phyloP scores from a whole-genome alignment of 2,888 invertebrate species.

The Prosopocoilus inquinatus region DNA sequence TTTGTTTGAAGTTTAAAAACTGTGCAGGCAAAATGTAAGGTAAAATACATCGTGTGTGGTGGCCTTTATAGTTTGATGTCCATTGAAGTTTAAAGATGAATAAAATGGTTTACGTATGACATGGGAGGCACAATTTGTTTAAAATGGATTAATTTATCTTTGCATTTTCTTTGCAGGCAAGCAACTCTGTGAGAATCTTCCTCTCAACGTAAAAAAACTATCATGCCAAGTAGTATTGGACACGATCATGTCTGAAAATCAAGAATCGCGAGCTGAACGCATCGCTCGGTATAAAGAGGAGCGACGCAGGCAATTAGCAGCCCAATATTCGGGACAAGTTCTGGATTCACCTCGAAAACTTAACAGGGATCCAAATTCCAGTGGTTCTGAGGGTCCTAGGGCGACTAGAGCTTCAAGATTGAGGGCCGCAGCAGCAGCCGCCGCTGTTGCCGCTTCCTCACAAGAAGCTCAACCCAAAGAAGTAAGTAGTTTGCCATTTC shows the following conservation, averaged over 20 bases:
- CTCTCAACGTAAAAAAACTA: conserved; percentile 12
- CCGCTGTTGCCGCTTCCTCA: conserved; percentile 3
- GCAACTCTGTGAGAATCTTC: conserved; percentile 1
- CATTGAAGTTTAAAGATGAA: too few species aligned
- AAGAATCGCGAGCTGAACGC: conserved; percentile 60
- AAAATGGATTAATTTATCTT: too few species aligned
- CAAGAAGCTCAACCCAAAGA: conserved; percentile 16
- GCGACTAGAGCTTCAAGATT: conserved; percentile 71
- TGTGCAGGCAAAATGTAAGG: too few species aligned
- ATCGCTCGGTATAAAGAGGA: conserved; percentile 74
- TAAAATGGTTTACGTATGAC: too few species aligned
- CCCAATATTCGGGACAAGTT: conserved; percentile 44
- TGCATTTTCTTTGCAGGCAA: conserved; percentile 1
- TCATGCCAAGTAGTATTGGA: conserved; percentile 23
- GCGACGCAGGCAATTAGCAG: conserved; percentile 65
- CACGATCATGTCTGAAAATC: conserved; percentile 41
- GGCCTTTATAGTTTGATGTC: too few species aligned
- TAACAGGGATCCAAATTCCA: conserved; percentile 24
- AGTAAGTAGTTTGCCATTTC: conserved; percentile 10
- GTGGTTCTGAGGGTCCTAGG: conserved; percentile 55
- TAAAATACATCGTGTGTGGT: too few species aligned
- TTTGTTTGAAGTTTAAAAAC: too few species aligned
- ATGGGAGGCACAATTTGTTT: too few species aligned
- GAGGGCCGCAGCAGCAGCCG: conserved; percentile 66
- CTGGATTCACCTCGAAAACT: conserved; percentile 32